Conservation (phyloP, 2,888 invertebrate genomes). For the Villa cingulata region DNA sequence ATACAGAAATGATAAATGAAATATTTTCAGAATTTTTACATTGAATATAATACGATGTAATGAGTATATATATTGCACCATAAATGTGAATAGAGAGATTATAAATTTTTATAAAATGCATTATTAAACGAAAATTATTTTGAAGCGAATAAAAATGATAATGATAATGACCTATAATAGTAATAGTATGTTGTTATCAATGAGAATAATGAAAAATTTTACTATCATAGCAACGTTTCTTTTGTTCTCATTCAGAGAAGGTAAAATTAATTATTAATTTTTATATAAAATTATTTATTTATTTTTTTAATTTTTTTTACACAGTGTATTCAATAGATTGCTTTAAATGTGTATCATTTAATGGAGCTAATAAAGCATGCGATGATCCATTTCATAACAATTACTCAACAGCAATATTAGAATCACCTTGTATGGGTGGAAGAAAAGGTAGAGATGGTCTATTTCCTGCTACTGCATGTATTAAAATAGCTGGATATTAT, state of each 20-base stretch:
- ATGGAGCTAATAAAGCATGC: slow-evolving; percentile 69
- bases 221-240: not conserved
- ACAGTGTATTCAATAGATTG: slow-evolving; percentile 62
- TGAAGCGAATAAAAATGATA: too few species aligned
- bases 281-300: not conserved
- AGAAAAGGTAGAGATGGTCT: slow-evolving; percentile 82
- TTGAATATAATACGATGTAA: too few species aligned
- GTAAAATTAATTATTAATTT: not conserved
- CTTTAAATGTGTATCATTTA: slow-evolving; percentile 91
- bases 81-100: too few species aligned
- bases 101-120: too few species aligned
- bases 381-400: slow-evolving; percentile 96
- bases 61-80: too few species aligned
- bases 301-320: not conserved
- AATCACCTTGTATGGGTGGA: slow-evolving; percentile 88
- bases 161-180: too few species aligned
- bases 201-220: too few species aligned
- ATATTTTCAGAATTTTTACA: too few species aligned
- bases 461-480: slow-evolving; percentile 93
- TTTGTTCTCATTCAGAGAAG: too few species aligned
- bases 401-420: slow-evolving; percentile 66
- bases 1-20: too few species aligned
- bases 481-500: slow-evolving; percentile 84
- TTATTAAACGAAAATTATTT: too few species aligned
- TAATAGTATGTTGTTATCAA: too few species aligned